Base-by-base conservation (phyloP, 53 echinoderm and acorn worm species). In the Crossaster papposus region DNA sequence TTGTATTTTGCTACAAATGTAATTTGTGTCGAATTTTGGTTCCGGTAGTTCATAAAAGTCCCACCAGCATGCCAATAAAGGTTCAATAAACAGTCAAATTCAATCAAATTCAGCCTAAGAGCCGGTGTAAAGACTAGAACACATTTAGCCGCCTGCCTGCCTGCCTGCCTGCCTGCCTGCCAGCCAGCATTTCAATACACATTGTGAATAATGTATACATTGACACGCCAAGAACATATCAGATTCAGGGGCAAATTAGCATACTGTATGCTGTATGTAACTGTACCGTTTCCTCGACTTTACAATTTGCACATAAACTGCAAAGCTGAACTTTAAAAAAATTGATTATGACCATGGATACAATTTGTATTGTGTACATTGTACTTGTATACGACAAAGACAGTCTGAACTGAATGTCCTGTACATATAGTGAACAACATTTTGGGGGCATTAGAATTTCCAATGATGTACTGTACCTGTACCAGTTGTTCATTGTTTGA, bases 101-200 rank as follows among this genome's bases (percentile, higher is more conserved):
- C 9, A 44, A 9, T 44, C 44, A 44, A 44, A 0, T 44, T 7
- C 5, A 9, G 44, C 44, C 44, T 5, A 24, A 51, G n/a, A n/a
- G n/a, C n/a, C n/a, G n/a, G n/a, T n/a, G n/a, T n/a, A n/a, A n/a
- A n/a, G n/a, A n/a, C n/a, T n/a, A n/a, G n/a, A n/a, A n/a, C n/a
- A n/a, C n/a, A n/a, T n/a, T n/a, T n/a, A n/a, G n/a, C n/a, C n/a
- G n/a, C n/a, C n/a, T n/a, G n/a, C n/a, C n/a, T n/a, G n/a, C n/a
- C n/a, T n/a, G n/a, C n/a, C n/a, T n/a, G n/a, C n/a, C n/a, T 22
- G 10, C 51, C 63, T 58, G 54, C 80, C 22, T 80, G 80, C 80
- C 80, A 55, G 55, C 80, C 80, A 52, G 80, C 80, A 55, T 80
- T 11, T 9, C 32, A 38, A 22, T 13, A 28, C 14, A 79, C 79